phyloP scores from a whole-genome alignment of 2,113 vertebrate species.

The Bos indicus region DNA sequence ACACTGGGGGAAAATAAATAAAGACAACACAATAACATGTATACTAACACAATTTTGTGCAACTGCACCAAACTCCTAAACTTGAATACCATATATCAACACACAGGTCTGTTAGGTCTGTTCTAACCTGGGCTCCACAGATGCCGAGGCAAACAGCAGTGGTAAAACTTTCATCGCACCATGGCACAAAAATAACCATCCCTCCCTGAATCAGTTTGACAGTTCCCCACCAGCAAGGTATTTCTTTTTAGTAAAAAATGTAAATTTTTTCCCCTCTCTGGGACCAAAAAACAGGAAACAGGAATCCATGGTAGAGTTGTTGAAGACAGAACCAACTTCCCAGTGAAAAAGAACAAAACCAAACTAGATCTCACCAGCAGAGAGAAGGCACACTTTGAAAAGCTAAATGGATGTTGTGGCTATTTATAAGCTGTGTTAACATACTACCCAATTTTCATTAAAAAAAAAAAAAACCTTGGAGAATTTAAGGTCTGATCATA shows the following conservation, averaged over 20 bases:
- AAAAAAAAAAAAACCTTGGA: background rate
- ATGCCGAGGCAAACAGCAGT: background rate
- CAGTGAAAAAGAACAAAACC: background rate
- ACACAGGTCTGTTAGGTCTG: background rate
- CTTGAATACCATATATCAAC: background rate
- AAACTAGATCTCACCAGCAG: background rate
- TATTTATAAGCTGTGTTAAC: background rate
- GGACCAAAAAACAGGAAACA: background rate
- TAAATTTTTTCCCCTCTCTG: background rate
- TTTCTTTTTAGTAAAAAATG: background rate
- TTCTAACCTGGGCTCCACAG: background rate
- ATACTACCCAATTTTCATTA: background rate
- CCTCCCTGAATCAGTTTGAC: background rate
- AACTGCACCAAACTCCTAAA: background rate
- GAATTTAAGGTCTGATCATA: slow-evolving; percentile 5
- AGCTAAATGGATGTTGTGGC: background rate
- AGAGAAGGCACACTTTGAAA: background rate
- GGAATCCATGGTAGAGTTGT: background rate
- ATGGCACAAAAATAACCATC: background rate
- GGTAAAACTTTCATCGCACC: background rate
- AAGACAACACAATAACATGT: slow-evolving; percentile 18
- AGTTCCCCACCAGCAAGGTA: background rate
- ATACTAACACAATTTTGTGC: background rate
- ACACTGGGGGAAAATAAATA: slow-evolving; percentile 75
- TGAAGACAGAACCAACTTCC: background rate